Evolutionary conservation across 2,888 invertebrate genomes (phyloP), one percentile per base, ranked within the genome.

Genomic region (Sthenelais limicola): DNA sequence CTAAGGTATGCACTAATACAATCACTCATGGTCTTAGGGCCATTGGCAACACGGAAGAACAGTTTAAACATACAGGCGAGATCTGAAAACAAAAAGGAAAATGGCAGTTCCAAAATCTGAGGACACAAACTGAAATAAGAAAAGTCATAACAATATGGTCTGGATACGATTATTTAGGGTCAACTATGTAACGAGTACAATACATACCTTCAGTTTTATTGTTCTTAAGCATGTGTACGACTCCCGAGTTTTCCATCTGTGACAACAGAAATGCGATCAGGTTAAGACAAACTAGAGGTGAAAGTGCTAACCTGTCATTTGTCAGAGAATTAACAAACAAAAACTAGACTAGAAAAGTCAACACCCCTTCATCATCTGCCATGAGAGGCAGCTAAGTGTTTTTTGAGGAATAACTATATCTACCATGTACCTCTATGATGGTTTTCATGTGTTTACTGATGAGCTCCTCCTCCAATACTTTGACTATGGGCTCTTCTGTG

Each of bases 401-500:
- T 62, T 7, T 0, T 21, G 24, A 28, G 26, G 30, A 52, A 15
- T 30, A 30, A 32, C 21, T 15, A 28, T 33, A 24, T 9, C n/a
- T 12, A 52, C 12, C 0, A 75, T 68, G 75, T 75, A 89, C 89
- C 85, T 91, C 91, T 5, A 97, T 96, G 84, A 97, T 95, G 15
- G 95, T 98, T 88, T 96, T 95, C 97, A 99, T 98, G 89, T 99
- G 98, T 82, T 96, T 94, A 89, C 96, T 95, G 83, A 99, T 99
- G 78, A 99, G 91, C 89, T 99, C 98, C 86, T 96, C 94, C 89
- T 99, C 98, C 67, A 99, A 94, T 72, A 98, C 98, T 88, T 94
- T 92, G 9, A 99, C 95, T 84, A 99, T 97, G 79, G 96, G 92
- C 71, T 94, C 92, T 89, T 99, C 98, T 21, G 99, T 99, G 78